Base-by-base conservation (phyloP, 2,113 vertebrate species). In the Spea bombifrons region DNA sequence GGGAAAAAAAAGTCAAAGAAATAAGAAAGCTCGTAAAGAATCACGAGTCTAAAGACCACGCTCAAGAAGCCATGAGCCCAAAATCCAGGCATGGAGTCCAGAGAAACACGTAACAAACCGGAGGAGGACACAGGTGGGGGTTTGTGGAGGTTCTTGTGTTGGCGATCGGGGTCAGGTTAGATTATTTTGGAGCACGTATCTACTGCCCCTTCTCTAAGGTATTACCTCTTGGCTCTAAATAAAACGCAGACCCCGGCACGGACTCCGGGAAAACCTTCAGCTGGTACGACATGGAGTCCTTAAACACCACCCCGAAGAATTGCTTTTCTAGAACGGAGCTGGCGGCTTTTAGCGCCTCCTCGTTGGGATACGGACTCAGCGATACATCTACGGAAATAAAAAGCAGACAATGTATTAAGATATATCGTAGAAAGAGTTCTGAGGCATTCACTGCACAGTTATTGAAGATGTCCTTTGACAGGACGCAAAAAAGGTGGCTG, bases 301-400 rank as follows among this genome's bases (percentile, higher is more conserved):
- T 90, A 84, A 94, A 93, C 75, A 91, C 84, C 0, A 92, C 71
- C 0, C 91, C 92, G 47, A 90, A 89, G 0, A 93, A 93, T 48
- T 59, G 83, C 5, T 49, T 10, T 0, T 70, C 76, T 45, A 81
- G 30, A 4, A 87, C 89, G 12, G 82, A n/a, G 65, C 88, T 88
- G 2, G 92, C 85, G 30, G 85, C 74, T 1, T 90, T 50, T 84
- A 93, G 82, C 71, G 91, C 88, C 47, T 88, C 86, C 64, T 92
- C 92, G 0, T 83, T 88, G 68, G 86, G 3, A 81, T 90, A 93
- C 63, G 90, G 89, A 83, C 91, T 88, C 0, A 87, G 88, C 74
- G 83, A 68, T 76, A 92, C 74, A 4, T 78, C 92, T 92, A 30
- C 30, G 76, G 0, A 63, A 83, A 84, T 59, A 0, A 85, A 7